Conservation (phyloP, 2,888 invertebrate species). For the Phania funesta region DNA sequence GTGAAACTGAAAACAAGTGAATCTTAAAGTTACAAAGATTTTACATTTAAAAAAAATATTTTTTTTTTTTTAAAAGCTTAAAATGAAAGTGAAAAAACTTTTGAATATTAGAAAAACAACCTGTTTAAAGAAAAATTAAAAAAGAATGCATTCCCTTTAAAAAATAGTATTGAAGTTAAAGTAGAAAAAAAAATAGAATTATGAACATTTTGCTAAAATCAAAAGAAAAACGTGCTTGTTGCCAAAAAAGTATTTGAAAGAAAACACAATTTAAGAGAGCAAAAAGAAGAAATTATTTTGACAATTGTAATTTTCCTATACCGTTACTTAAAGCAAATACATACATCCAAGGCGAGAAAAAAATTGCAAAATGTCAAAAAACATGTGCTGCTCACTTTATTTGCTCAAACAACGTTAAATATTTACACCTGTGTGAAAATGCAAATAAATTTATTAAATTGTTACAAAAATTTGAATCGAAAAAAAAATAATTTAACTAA, state of each 20-base stretch:
- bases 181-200: background rate
- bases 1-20: conserved; percentile 36
- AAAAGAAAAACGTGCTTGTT: conserved; percentile 45
- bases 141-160: conserved; percentile 49
- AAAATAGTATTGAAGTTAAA: conserved; percentile 54
- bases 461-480: background rate
- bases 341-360: conserved; percentile 19
- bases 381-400: conserved; percentile 61
- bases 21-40: conserved; percentile 69
- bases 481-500: background rate
- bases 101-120: conserved; percentile 52
- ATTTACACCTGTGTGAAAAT: conserved; percentile 19
- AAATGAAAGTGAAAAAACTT: conserved; percentile 66
- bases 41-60: conserved; percentile 45
- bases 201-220: conserved; percentile 25
- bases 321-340: conserved; percentile 66
- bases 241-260: conserved; percentile 11
- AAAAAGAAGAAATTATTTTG: conserved; percentile 37
- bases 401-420: conserved; percentile 58
- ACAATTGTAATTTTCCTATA: conserved; percentile 65
- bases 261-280: conserved; percentile 44
- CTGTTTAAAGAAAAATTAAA: conserved; percentile 20
- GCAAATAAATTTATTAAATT: conserved; percentile 3
- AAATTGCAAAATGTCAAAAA: conserved; percentile 61
- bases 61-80: conserved; percentile 19